Evolutionary conservation across 2,888 invertebrate species (phyloP).

Genomic region (Aleiodes testaceus): DNA sequence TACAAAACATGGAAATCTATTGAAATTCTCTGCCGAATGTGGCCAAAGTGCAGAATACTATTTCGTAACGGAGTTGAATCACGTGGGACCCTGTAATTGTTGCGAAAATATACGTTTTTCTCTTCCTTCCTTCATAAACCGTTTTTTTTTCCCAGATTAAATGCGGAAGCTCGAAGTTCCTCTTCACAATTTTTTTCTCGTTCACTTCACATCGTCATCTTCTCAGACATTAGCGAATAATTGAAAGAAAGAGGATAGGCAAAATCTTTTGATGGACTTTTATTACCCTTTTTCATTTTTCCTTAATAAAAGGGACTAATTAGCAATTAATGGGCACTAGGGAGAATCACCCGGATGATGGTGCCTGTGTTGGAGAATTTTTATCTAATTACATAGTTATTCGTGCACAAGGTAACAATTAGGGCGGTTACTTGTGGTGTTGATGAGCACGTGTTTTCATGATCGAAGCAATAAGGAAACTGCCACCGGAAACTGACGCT

Average conservation of each 20-base stretch:
- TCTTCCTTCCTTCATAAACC: not conserved
- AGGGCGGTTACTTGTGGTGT: constrained; percentile 45
- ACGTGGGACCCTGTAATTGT: constrained; percentile 17
- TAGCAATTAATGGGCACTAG: constrained; percentile 13
- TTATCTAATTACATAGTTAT: constrained; percentile 16
- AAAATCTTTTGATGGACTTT: too few species aligned
- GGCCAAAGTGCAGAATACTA: constrained; percentile 13
- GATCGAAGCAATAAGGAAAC: constrained; percentile 47
- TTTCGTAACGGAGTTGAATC: constrained; percentile 6
- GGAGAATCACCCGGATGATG: constrained; percentile 14
- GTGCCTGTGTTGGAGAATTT: not conserved
- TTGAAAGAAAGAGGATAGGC: too few species aligned
- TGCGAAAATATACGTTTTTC: constrained; percentile 22
- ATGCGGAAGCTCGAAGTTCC: constrained; percentile 25
- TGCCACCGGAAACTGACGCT: constrained; percentile 51
- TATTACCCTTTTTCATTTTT: too few species aligned
- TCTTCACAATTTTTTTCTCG: constrained; percentile 12
- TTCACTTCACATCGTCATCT: not conserved
- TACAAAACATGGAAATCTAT: not conserved
- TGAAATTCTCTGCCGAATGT: constrained; percentile 2
- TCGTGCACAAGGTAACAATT: constrained; percentile 32
- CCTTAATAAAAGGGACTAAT: constrained; percentile 4
- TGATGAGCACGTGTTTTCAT: constrained; percentile 46
- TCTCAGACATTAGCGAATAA: too few species aligned
- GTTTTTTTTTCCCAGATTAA: constrained; percentile 1